These are phyloP conservation scores for Anneissia japonica DNA, from an alignment of 35 echinoderm and acorn worm genomes.

Conservation along the genomic window DNA sequence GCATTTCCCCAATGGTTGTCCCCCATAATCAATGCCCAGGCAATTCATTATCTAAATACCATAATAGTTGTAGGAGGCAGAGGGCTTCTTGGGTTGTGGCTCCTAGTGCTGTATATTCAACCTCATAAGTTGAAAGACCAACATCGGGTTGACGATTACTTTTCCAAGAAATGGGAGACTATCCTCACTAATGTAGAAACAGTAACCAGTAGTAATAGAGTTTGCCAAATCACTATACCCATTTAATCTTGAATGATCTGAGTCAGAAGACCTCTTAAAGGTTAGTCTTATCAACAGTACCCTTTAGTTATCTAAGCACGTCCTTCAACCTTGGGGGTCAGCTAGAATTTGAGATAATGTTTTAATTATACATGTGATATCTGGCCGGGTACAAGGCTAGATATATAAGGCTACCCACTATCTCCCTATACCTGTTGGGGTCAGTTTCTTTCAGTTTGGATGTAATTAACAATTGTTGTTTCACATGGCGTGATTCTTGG, in stretches of 20 bases:
- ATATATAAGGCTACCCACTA: slow-evolving; percentile 27
- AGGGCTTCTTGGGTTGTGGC: too few species aligned
- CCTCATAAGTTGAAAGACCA: slow-evolving; percentile 19
- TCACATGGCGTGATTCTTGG: neutral
- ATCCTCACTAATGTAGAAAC: slow-evolving; percentile 5
- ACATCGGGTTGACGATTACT: neutral
- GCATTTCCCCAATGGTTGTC: slow-evolving; percentile 23
- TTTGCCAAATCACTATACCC: slow-evolving; percentile 27
- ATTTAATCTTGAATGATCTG: neutral
- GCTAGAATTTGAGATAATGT: slow-evolving; percentile 15
- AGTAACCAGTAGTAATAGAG: slow-evolving; percentile 12
- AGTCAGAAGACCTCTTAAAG: neutral
- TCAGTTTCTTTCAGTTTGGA: neutral
- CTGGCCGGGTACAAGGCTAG: slow-evolving; percentile 8
- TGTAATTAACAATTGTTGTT: neutral
- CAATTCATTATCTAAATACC: too few species aligned
- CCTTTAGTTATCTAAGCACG: slow-evolving; percentile 16
- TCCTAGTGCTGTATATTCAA: slow-evolving; percentile 17
- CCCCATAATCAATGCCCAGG: neutral
- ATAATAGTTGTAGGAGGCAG: too few species aligned
- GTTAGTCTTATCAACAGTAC: slow-evolving; percentile 18
- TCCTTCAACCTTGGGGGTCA: slow-evolving; percentile 16
- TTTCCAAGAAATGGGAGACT: slow-evolving; percentile 30
- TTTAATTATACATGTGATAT: neutral
- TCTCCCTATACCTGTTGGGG: slow-evolving; percentile 6